phyloP scores from a whole-genome alignment of 1,140 invertebrate species.

The Trachymyrmex cornetzi region DNA sequence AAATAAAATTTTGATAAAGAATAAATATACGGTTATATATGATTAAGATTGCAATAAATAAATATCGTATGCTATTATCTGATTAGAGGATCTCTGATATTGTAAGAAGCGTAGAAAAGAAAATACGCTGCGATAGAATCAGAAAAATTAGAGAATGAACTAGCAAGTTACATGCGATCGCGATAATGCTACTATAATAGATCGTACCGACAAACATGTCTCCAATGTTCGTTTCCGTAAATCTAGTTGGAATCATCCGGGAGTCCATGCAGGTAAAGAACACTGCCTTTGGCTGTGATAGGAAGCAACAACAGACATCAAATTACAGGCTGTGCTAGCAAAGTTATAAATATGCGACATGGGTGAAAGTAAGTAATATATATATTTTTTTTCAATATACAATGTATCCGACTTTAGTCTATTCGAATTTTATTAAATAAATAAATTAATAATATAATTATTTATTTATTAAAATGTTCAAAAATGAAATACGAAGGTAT shows the following conservation, averaged over 20 bases:
- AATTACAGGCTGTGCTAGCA: constrained; percentile 19
- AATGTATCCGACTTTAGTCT: too few species aligned
- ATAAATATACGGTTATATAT: background rate
- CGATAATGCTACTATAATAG: constrained; percentile 75
- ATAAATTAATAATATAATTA: too few species aligned
- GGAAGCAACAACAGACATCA: constrained; percentile 66
- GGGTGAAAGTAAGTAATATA: too few species aligned
- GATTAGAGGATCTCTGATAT: background rate
- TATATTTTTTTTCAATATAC: too few species aligned
- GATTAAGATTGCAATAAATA: background rate
- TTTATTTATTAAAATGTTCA: too few species aligned
- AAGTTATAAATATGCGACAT: background rate
- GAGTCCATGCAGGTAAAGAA: constrained; percentile 99
- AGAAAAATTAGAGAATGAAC: background rate
- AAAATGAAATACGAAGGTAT: background rate
- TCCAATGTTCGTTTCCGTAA: constrained; percentile 97
- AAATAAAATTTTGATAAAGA: background rate
- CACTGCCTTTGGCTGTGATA: constrained; percentile 95
- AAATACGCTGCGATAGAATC: background rate
- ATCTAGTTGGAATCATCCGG: constrained; percentile 97
- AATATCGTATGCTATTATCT: background rate
- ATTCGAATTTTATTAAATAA: too few species aligned
- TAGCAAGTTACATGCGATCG: constrained; percentile 48
- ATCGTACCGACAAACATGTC: constrained; percentile 97
- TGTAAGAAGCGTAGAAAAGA: background rate